These are phyloP conservation scores for Gavialis gangeticus DNA, from an alignment of 2,113 vertebrate genomes.

Conservation along the genomic window DNA sequence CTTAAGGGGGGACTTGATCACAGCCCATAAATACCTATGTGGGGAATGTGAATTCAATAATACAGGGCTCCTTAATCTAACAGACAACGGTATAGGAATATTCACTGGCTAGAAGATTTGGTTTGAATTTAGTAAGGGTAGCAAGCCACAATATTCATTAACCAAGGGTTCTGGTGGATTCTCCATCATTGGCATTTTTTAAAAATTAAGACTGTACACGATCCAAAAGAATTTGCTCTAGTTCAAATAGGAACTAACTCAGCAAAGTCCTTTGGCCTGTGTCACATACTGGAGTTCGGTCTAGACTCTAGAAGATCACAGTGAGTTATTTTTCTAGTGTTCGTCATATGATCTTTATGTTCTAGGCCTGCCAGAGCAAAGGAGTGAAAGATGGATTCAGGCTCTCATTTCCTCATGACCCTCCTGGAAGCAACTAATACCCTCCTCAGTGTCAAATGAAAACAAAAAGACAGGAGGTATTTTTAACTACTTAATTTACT, in stretches of 20 bases:
- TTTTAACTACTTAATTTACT: background rate
- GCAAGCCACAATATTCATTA: conserved; percentile 18
- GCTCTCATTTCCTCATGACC: background rate
- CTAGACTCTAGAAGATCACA: background rate
- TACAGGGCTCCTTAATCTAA: background rate
- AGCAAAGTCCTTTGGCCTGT: background rate
- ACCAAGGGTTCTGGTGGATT: background rate
- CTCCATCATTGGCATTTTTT: background rate
- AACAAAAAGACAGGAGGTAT: background rate
- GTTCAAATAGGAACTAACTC: background rate
- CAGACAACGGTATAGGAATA: conserved; percentile 3
- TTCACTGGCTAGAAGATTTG: background rate
- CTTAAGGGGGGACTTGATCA: background rate
- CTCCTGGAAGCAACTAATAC: background rate
- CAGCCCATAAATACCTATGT: background rate
- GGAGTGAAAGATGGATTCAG: background rate
- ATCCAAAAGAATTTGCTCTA: background rate
- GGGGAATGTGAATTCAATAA: background rate
- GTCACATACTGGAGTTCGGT: background rate
- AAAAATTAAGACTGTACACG: background rate
- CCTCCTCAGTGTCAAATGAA: accelerated
- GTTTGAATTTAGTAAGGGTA: background rate
- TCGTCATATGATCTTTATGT: background rate
- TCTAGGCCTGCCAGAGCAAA: background rate
- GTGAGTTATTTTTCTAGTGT: background rate